These are phyloP conservation scores for Rhagonycha fulva DNA, from an alignment of 2,888 invertebrate species.

Conservation along the genomic window DNA sequence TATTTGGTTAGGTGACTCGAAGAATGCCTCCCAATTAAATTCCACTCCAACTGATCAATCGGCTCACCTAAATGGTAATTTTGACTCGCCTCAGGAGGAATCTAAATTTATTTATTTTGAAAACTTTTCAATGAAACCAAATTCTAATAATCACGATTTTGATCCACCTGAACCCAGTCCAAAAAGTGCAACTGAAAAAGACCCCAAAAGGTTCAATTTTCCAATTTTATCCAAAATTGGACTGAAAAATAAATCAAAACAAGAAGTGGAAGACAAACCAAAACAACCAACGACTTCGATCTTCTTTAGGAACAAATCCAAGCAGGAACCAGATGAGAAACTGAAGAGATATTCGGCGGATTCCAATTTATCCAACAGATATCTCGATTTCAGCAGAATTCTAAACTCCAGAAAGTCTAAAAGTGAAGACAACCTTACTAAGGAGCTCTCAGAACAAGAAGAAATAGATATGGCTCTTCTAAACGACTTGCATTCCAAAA, in stretches of 20 bases:
- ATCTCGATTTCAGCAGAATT: slow-evolving; percentile 4
- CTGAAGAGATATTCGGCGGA: neutral
- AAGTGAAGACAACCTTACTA: neutral
- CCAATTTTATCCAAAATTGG: neutral
- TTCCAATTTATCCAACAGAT: neutral
- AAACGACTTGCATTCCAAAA: slow-evolving; percentile 44
- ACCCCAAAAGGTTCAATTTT: neutral
- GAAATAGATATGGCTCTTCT: slow-evolving; percentile 42
- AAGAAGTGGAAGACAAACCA: neutral
- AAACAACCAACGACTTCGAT: neutral
- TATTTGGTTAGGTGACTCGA: neutral
- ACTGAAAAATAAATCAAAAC: neutral
- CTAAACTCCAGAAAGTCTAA: neutral
- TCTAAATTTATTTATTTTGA: neutral
- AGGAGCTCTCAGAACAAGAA: slow-evolving; percentile 44
- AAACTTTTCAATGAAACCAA: neutral
- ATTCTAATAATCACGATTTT: neutral
- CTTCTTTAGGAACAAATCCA: neutral
- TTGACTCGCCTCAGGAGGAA: neutral
- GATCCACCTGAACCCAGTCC: neutral
- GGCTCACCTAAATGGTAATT: neutral
- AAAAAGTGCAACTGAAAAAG: neutral
- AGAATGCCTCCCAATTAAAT: neutral
- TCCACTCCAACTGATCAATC: neutral
- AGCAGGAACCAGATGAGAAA: neutral